phyloP scores from a whole-genome alignment of 2,113 vertebrate species.

The Guaruba guarouba region DNA sequence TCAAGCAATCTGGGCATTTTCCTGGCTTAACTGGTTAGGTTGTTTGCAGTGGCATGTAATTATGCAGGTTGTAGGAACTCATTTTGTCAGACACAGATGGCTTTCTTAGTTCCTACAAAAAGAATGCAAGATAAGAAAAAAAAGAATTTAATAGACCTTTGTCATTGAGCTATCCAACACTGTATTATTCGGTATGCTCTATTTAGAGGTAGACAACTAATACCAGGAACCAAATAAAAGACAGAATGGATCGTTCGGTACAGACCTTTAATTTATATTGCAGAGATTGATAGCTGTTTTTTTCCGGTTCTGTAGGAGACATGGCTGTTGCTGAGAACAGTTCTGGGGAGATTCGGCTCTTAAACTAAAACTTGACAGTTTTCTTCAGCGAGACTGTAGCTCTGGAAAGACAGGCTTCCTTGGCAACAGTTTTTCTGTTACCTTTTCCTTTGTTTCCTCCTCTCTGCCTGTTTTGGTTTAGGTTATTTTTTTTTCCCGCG shows the following conservation, averaged over 20 bases:
- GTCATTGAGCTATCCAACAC: not conserved
- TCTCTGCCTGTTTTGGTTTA: not conserved
- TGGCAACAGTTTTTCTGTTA: not conserved
- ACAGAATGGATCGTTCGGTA: not conserved
- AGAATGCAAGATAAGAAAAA: conserved; percentile 13
- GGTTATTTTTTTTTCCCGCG: not conserved
- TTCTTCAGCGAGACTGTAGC: not conserved
- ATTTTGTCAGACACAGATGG: not conserved
- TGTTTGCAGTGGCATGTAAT: conserved; percentile 27
- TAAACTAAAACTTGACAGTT: not conserved
- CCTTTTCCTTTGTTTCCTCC: not conserved
- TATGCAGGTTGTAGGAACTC: conserved; percentile 7
- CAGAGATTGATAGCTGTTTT: not conserved
- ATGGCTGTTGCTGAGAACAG: not conserved
- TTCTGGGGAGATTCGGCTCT: not conserved
- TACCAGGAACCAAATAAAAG: not conserved
- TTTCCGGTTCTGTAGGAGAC: not conserved
- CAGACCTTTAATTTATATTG: not conserved
- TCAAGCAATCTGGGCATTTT: conserved; percentile 24
- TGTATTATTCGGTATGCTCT: not conserved
- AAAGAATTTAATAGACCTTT: not conserved
- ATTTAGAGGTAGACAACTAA: not conserved
- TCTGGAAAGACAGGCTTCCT: not conserved
- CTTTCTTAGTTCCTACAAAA: conserved; percentile 19
- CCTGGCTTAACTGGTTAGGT: conserved; percentile 20